Base-by-base conservation (phyloP, 2,888 invertebrate genomes). In the Lacanobia wlatinum region DNA sequence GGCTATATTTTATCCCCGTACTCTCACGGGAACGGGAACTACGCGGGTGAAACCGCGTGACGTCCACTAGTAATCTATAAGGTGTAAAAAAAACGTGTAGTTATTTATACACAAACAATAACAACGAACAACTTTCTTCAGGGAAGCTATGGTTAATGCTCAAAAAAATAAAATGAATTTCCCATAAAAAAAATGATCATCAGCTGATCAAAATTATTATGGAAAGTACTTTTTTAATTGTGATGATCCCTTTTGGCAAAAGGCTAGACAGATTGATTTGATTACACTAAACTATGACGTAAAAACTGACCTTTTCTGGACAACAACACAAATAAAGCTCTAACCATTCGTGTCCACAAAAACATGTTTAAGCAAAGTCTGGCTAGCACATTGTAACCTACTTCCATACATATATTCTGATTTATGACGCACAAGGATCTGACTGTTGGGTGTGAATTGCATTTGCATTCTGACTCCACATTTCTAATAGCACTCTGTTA, bases 401-500 rank as follows among this genome's bases (percentile, higher is more conserved):
- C 43, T 60, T 62, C 52, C 21, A 21, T 46, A 52, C 21, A 21
- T 46, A 52, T 28, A 28, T 50, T 34, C 14, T 64, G 28, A 3
- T 7, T 40, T 43, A 14, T 69, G 58, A 68, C 71, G 56, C 59
- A 81, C 65, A 70, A 80, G 55, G 67, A 79, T 83, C 6, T 79
- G 23, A 70, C 59, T 59, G 10, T 61, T 53, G 16, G 53, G 69
- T 81, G 81, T 71, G 69, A 81, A 83, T 71, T 79, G 80, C 71
- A 79, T 80, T 81, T 79, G 65, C 65, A 79, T 62, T 68, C 16
- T 40, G 23, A 65, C 64, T 38, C 10, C 6, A 76, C 58, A 59
- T 69, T 68, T 68, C 61, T 62, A 78, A 61, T 66, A 72, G 56
- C 10, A 23, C 40, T 55, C 64, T 73, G 78, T 55, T 82, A 82